Conservation (phyloP, 2,797 vertebrate species). For the Sternarchorhynchus goeldii region DNA sequence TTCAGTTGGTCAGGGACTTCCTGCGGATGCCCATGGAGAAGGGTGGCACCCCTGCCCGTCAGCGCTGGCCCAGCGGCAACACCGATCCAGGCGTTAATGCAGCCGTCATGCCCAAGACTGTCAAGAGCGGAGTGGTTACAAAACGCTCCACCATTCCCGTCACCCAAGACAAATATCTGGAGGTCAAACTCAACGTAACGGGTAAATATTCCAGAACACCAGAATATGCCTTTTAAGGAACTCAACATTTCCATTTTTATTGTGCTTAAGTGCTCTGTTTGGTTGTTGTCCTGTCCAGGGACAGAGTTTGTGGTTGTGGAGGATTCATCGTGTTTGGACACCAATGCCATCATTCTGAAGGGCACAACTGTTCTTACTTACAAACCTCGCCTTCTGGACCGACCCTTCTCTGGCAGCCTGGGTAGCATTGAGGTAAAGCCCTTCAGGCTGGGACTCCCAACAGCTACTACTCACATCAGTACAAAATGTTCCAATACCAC, state of each 20-base stretch:
- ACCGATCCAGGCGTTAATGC: constrained; percentile 60
- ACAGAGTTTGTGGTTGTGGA: constrained; percentile 98
- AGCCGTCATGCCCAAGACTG: constrained; percentile 83
- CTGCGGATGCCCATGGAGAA: constrained; percentile 81
- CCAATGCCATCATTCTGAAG: constrained; percentile 92
- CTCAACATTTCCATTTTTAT: not conserved
- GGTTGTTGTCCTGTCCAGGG: constrained; percentile 68
- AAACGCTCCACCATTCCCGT: constrained; percentile 89
- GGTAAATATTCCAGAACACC: constrained; percentile 69
- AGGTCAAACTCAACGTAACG: constrained; percentile 95
- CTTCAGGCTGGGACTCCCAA: not conserved
- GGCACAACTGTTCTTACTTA: constrained; percentile 97
- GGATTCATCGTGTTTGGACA: constrained; percentile 89
- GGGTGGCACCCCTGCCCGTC: constrained; percentile 54
- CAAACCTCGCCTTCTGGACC: constrained; percentile 89
- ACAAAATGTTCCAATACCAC: too few relatives aligned
- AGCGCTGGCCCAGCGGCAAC: constrained; percentile 64
- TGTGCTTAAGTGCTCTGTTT: not conserved
- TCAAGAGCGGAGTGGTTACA: constrained; percentile 93
- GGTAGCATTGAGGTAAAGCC: constrained; percentile 89
- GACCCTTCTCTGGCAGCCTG: constrained; percentile 93
- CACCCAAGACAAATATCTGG: constrained; percentile 83
- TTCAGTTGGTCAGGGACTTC: constrained; percentile 88
- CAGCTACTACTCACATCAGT: not conserved
- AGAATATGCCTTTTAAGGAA: not conserved